phyloP scores from a whole-genome alignment of 1,140 invertebrate genomes.

The Scaptomyza hsui region DNA sequence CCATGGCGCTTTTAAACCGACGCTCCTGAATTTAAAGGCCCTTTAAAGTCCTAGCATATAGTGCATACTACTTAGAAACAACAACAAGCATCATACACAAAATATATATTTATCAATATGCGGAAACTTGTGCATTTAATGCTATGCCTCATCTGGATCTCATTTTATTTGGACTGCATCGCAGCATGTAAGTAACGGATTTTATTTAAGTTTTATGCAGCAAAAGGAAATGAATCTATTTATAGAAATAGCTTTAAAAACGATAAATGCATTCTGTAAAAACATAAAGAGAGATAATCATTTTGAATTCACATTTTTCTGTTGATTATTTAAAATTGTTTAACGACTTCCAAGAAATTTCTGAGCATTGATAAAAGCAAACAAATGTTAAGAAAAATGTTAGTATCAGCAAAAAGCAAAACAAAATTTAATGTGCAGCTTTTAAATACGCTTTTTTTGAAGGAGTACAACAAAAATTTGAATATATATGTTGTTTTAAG shows the following conservation, averaged over 20 bases:
- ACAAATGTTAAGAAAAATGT: neutral
- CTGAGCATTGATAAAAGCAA: slow-evolving; percentile 16
- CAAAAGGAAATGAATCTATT: neutral
- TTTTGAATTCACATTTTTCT: neutral
- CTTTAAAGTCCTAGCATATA: slow-evolving; percentile 5
- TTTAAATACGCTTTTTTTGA: neutral
- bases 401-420: neutral
- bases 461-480: too few species aligned
- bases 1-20: slow-evolving; percentile 8
- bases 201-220: neutral
- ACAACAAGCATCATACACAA: neutral
- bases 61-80: neutral
- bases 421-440: neutral
- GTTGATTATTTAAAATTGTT: neutral
- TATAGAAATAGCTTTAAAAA: neutral
- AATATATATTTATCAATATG: slow-evolving; percentile 28
- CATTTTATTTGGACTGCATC: slow-evolving; percentile 1
- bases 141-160: slow-evolving; percentile 35
- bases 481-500: too few species aligned
- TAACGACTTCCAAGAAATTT: neutral
- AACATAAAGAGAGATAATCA: slow-evolving; percentile 2
- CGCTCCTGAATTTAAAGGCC: neutral
- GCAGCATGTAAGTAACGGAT: slow-evolving; percentile 36
- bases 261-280: neutral
- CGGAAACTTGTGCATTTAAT: slow-evolving; percentile 12